Conservation (phyloP, 2,888 invertebrate genomes). For the Mythimna lalbum region DNA sequence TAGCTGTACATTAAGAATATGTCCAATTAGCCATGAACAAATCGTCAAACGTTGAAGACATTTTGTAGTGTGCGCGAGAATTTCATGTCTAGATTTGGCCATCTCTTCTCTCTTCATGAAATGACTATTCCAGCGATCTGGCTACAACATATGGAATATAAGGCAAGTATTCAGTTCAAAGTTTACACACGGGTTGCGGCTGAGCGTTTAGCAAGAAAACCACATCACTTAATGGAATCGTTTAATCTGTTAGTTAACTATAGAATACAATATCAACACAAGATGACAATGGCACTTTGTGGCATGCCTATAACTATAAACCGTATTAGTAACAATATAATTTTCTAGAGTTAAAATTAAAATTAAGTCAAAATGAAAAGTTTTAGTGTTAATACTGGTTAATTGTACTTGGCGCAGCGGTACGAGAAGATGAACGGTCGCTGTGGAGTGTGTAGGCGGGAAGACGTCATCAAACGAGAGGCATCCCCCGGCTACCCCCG, state of each 20-base stretch:
- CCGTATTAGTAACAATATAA: constrained; percentile 46
- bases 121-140: too few relatives aligned
- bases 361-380: constrained; percentile 41
- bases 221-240: constrained; percentile 33
- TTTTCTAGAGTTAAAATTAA: constrained; percentile 24
- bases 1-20: too few relatives aligned
- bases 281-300: constrained; percentile 40
- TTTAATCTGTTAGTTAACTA: constrained; percentile 59
- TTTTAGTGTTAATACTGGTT: constrained; percentile 48
- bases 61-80: too few relatives aligned
- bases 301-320: constrained; percentile 28
- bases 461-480: constrained; percentile 33
- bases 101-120: too few relatives aligned
- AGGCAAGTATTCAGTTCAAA: constrained; percentile 21
- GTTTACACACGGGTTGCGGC: not conserved
- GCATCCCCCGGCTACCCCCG: not conserved
- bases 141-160: not conserved
- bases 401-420: not conserved
- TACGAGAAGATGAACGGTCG: not conserved
- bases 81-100: too few relatives aligned
- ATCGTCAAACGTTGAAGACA: too few relatives aligned
- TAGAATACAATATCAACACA: constrained; percentile 48
- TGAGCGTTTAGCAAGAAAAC: constrained; percentile 47
- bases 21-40: too few relatives aligned
- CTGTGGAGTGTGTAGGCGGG: constrained; percentile 33